Conservation (phyloP, 2,113 vertebrate genomes). For the Tupaia tana region DNA sequence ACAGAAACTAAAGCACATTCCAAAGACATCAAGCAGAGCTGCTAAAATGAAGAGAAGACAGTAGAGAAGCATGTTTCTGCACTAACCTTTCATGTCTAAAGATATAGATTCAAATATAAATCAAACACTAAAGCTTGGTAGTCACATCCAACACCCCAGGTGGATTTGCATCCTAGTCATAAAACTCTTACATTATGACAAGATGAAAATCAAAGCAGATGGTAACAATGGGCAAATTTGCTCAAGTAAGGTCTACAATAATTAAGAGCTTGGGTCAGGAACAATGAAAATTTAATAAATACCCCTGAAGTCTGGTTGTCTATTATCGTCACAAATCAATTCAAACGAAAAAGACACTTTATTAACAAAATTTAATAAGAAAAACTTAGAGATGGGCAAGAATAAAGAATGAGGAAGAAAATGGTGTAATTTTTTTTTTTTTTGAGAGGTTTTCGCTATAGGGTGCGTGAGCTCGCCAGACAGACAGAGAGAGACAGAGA, state of each 20-base stretch:
- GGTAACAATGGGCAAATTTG: conserved; percentile 37
- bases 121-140: conserved; percentile 38
- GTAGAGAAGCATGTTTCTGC: background rate
- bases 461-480: too few relatives aligned
- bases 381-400: conserved; percentile 4
- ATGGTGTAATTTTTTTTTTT: background rate
- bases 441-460: too few relatives aligned
- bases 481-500: too few relatives aligned
- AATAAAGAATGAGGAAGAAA: conserved; percentile 11
- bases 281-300: conserved; percentile 27
- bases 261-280: conserved; percentile 20
- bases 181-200: conserved; percentile 56
- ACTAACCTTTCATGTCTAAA: conserved; percentile 51
- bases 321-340: conserved; percentile 43
- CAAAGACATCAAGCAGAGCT: conserved; percentile 53
- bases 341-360: background rate
- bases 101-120: conserved; percentile 60
- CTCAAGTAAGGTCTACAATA: background rate
- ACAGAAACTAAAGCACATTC: conserved; percentile 66
- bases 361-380: conserved; percentile 38
- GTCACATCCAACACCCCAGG: conserved; percentile 63
- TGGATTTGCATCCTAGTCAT: conserved; percentile 40
- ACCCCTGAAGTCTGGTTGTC: background rate
- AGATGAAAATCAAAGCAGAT: conserved; percentile 48
- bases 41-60: conserved; percentile 34